phyloP scores from a whole-genome alignment of 2,888 invertebrate genomes.

The Cheilosia impressa region DNA sequence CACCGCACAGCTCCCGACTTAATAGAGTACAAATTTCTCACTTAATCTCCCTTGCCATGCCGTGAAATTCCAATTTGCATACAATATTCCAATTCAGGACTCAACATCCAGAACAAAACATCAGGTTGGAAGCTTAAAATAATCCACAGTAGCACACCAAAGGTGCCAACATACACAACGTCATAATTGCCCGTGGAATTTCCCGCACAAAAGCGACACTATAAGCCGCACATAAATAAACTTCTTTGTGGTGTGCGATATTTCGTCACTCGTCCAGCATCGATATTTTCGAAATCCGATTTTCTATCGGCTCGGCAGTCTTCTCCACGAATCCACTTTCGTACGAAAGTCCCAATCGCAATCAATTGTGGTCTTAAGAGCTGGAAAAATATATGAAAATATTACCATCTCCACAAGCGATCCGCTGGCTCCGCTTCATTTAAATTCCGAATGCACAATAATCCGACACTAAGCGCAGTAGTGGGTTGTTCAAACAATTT shows the following conservation, averaged over 20 bases:
- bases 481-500: constrained; percentile 30
- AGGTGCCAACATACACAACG: constrained; percentile 66
- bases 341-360: constrained; percentile 32
- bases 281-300: background rate
- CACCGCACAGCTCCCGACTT: constrained; percentile 1
- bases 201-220: constrained; percentile 29
- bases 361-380: constrained; percentile 54
- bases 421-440: constrained; percentile 33
- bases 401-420: constrained; percentile 12
- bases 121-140: constrained; percentile 37
- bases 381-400: constrained; percentile 38
- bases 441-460: constrained; percentile 46
- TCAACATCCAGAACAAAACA: constrained; percentile 20
- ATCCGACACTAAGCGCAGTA: constrained; percentile 60
- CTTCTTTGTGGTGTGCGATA: constrained; percentile 49
- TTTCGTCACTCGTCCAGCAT: constrained; percentile 50
- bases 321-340: constrained; percentile 1
- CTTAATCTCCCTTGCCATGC: constrained; percentile 29
- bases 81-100: constrained; percentile 25
- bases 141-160: constrained; percentile 67
- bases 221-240: constrained; percentile 54
- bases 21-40: constrained; percentile 23
- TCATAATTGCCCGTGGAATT: constrained; percentile 67
- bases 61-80: constrained; percentile 54
- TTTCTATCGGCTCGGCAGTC: background rate